A percentile compares a stretch with the other conserved stretches of the same genome.
These are phyloP conservation scores for Delia radicum DNA, from an alignment of 1,140 invertebrate genomes.

Conservation along the genomic window DNA sequence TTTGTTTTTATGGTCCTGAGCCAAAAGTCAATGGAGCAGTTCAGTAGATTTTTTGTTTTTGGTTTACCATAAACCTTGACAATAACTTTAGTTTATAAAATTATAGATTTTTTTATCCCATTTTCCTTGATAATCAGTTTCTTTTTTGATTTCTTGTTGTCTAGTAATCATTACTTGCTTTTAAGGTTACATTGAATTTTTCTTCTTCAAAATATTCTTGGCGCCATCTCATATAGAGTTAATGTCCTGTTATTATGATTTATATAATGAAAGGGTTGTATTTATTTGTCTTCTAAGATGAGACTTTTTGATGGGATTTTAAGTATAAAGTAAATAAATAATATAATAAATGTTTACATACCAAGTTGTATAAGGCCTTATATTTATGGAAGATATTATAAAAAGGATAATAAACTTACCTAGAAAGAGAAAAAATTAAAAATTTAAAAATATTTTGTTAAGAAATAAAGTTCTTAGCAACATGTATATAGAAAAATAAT, in stretches of 20 bases:
- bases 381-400: not conserved
- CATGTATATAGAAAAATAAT: no score
- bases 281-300: not conserved
- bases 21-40: not conserved
- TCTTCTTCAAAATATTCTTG: not conserved
- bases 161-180: not conserved
- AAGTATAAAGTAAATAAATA: not conserved
- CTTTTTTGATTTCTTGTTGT: no score
- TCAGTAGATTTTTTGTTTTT: not conserved
- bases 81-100: not conserved
- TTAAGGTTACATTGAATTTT: not conserved
- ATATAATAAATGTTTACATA: not conserved
- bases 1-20: not conserved
- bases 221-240: not conserved
- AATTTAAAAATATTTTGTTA: not conserved
- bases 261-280: not conserved
- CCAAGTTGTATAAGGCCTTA: no score
- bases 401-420: not conserved
- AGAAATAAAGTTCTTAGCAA: no score
- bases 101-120: not conserved
- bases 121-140: not conserved
- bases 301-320: not conserved
- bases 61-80: not conserved
- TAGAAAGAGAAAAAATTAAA: not conserved
- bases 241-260: constrained; percentile 4